phyloP scores from a whole-genome alignment of 2,113 vertebrate genomes.

The Macquaria ambigua region DNA sequence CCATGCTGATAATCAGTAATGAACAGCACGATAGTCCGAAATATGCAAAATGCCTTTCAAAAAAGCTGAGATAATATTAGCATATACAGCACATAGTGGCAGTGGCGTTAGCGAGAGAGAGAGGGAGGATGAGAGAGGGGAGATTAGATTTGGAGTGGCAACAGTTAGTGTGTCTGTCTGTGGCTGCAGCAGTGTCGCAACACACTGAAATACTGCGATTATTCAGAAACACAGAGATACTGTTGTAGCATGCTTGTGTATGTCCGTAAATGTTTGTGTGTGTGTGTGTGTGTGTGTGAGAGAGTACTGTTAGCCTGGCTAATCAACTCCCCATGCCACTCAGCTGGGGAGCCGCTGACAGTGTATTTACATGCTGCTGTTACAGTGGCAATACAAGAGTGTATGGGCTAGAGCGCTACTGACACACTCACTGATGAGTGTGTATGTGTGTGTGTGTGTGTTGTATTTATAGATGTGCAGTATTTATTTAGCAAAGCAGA shows the following conservation, averaged over 20 bases:
- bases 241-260: slow-evolving; percentile 58
- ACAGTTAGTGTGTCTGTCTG: slow-evolving; percentile 83
- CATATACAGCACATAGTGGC: slow-evolving; percentile 74
- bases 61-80: slow-evolving; percentile 62
- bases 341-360: slow-evolving; percentile 94
- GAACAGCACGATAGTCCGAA: slow-evolving; percentile 40
- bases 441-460: slow-evolving; percentile 32
- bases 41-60: slow-evolving; percentile 57
- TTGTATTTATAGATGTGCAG: slow-evolving; percentile 15
- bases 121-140: slow-evolving; percentile 69
- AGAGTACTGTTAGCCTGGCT: slow-evolving; percentile 87
- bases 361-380: slow-evolving; percentile 89
- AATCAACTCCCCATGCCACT: slow-evolving; percentile 97
- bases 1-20: slow-evolving; percentile 56
- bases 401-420: slow-evolving; percentile 37
- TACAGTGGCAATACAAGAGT: slow-evolving; percentile 53
- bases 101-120: slow-evolving; percentile 65
- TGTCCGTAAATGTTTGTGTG: slow-evolving; percentile 43
- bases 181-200: slow-evolving; percentile 78
- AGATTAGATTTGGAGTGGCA: slow-evolving; percentile 79
- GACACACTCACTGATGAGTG: slow-evolving; percentile 29
- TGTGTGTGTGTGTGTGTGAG: slow-evolving; percentile 18
- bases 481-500: slow-evolving; percentile 32
- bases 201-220: slow-evolving; percentile 90
- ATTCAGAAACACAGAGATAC: slow-evolving; percentile 86